Percentiles rank a stretch among this genome's conserved stretches.
These are phyloP conservation scores for Drosophila punjabiensis DNA, from an alignment of 1,140 invertebrate species.

Conservation along the genomic window DNA sequence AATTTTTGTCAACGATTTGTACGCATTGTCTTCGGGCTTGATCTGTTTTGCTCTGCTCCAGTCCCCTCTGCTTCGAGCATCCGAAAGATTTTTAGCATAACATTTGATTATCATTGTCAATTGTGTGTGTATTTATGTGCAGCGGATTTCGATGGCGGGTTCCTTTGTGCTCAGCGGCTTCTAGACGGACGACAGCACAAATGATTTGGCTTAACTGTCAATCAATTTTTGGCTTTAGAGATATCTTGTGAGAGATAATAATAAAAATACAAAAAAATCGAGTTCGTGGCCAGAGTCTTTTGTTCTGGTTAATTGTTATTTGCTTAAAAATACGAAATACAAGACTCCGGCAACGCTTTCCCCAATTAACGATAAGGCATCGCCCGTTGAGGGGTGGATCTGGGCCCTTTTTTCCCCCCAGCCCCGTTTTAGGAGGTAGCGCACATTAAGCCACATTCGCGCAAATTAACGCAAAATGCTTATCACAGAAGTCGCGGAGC, in stretches of 20 bases:
- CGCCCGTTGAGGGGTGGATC: constrained; percentile 29
- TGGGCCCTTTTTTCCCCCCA: not conserved
- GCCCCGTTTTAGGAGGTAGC: constrained; percentile 42
- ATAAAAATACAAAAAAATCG: not conserved
- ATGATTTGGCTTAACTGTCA: constrained; percentile 78
- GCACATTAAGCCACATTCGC: constrained; percentile 79
- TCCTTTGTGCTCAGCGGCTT: constrained; percentile 55
- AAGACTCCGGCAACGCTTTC: constrained; percentile 50
- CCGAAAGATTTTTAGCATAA: constrained; percentile 77
- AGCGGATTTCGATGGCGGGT: constrained; percentile 44
- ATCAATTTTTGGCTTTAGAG: constrained; percentile 56
- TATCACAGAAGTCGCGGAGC: constrained; percentile 52
- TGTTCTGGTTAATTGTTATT: constrained; percentile 67
- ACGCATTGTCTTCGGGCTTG: constrained; percentile 72
- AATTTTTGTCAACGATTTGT: constrained; percentile 85
- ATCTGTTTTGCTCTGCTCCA: constrained; percentile 17
- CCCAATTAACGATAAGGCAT: constrained; percentile 75
- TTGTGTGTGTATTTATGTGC: constrained; percentile 66
- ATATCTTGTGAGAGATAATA: constrained; percentile 15
- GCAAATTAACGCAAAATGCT: constrained; percentile 79
- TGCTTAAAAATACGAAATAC: constrained; percentile 49
- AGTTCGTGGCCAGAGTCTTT: constrained; percentile 58
- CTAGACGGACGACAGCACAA: constrained; percentile 64
- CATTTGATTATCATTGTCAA: constrained; percentile 81
- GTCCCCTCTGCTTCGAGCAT: constrained; percentile 17